These are phyloP conservation scores for Magallana angulata DNA, from an alignment of 1,140 invertebrate species.

Conservation along the genomic window DNA sequence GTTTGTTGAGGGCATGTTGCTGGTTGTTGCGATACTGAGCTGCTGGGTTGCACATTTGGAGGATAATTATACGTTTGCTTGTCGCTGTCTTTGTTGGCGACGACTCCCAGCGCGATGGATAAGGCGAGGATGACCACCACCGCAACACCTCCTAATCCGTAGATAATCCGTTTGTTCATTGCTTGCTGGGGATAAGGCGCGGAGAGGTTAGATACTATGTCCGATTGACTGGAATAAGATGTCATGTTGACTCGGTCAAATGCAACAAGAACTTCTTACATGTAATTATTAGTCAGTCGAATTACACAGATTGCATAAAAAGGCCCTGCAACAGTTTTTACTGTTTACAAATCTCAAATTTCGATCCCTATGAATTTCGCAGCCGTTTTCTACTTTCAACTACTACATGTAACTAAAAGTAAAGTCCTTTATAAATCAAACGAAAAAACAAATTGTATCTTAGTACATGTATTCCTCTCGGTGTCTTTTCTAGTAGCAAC, in stretches of 20 bases:
- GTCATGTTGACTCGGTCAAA: background rate
- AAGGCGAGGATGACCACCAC: background rate
- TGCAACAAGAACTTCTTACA: too few species aligned
- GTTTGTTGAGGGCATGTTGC: background rate
- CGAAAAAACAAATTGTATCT: too few species aligned
- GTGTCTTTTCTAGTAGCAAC: too few species aligned
- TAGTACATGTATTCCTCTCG: too few species aligned
- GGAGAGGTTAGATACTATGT: slow-evolving; percentile 2
- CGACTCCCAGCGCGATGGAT: background rate
- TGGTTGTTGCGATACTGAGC: background rate
- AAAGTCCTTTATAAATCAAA: too few species aligned
- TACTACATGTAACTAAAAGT: too few species aligned
- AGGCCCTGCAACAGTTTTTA: too few species aligned
- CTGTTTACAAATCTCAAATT: too few species aligned
- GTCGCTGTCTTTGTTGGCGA: background rate
- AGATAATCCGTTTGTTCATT: slow-evolving; percentile 30
- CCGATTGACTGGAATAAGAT: background rate
- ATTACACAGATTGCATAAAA: too few species aligned
- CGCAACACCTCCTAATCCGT: background rate
- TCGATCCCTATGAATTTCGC: too few species aligned
- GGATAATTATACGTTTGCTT: background rate
- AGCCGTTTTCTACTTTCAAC: too few species aligned
- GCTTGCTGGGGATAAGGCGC: background rate
- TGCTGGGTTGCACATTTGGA: background rate
- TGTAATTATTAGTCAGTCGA: too few species aligned